Base-by-base conservation (phyloP, 1,140 invertebrate genomes). In the Chironomus striatipennis region DNA sequence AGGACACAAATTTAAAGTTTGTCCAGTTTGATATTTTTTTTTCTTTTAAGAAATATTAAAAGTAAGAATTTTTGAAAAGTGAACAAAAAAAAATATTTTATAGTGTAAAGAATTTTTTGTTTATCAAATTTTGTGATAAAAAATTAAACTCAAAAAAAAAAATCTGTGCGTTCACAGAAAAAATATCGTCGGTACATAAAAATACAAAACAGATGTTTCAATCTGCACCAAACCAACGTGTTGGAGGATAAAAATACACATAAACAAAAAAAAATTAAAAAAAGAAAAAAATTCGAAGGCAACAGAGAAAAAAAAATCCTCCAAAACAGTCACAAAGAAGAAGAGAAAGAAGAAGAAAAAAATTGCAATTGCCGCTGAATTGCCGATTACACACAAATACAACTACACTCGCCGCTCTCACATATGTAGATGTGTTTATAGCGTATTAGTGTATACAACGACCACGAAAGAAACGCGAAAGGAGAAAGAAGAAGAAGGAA, bases 191-290 rank as follows among this genome's bases (percentile, higher is more conserved):
- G 24, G 2, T 34, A 34, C n/a, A 70, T 20, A 70, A 67, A 67
- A 70, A 70, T 70, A 70, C n/a, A 70, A 70, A 70, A 70, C 65
- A 70, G 65, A 70, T 70, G 65, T 70, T 70, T 18, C 65, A 70
- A 70, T 18, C 47, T n/a, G 47, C 47, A 34, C 24, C 24, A 34
- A 34, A 34, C 24, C 24, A 57, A 70, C 65, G 65, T 70, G 65
- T 70, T 70, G 65, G 65, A 70, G 65, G 65, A 70, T 70, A 21
- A 70, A 57, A 70, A 57, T 57, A 57, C 17, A 67, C 64, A 67
- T 67, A 67, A 67, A 67, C 64, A 70, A 20, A 70, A 70, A 70
- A 70, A 70, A 70, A 10, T 18, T 8, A 7, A 20, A 20, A 70
- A 57, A 57, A n/a, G 7, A 57, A 20, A 8, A 20, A 70, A 20